These are phyloP conservation scores for Mellivora capensis DNA, from an alignment of 2,113 vertebrate species.

Conservation along the genomic window DNA sequence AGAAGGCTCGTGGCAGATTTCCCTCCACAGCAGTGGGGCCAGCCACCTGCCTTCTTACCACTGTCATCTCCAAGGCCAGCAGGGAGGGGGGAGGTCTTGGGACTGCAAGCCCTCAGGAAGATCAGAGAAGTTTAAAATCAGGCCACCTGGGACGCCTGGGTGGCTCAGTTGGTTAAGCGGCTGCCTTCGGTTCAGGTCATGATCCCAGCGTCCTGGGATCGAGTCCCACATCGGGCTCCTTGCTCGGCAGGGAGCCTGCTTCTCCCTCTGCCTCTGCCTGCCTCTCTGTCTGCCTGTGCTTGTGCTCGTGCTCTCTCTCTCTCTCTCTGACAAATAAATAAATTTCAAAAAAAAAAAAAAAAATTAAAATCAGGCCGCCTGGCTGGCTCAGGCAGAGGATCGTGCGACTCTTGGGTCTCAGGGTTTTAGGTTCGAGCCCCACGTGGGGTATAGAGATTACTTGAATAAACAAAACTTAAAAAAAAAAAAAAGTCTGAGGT, in stretches of 20 bases:
- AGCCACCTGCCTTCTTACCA: background rate
- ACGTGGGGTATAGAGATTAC: background rate
- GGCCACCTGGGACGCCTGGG: too few species aligned
- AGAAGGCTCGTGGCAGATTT: background rate
- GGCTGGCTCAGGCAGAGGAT: background rate
- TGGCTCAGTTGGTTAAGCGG: too few species aligned
- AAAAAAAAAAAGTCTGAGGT: background rate
- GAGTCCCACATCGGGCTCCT: too few species aligned
- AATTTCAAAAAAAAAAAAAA: too few species aligned
- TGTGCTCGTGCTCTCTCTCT: too few species aligned
- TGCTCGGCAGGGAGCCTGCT: too few species aligned
- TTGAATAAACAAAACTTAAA: background rate
- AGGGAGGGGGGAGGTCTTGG: background rate
- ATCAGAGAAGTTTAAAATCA: background rate
- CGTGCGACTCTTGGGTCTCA: background rate
- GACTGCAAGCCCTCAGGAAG: background rate
- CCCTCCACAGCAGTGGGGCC: background rate
- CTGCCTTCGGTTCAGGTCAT: too few species aligned
- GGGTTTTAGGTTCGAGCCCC: background rate
- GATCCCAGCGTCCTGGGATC: too few species aligned
- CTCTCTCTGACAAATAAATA: too few species aligned
- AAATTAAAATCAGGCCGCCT: too few species aligned
- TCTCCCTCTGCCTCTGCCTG: too few species aligned
- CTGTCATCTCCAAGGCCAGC: background rate
- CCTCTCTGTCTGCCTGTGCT: too few species aligned